phyloP scores from a whole-genome alignment of 2,888 invertebrate species.

The Drosophila maculinotata region DNA sequence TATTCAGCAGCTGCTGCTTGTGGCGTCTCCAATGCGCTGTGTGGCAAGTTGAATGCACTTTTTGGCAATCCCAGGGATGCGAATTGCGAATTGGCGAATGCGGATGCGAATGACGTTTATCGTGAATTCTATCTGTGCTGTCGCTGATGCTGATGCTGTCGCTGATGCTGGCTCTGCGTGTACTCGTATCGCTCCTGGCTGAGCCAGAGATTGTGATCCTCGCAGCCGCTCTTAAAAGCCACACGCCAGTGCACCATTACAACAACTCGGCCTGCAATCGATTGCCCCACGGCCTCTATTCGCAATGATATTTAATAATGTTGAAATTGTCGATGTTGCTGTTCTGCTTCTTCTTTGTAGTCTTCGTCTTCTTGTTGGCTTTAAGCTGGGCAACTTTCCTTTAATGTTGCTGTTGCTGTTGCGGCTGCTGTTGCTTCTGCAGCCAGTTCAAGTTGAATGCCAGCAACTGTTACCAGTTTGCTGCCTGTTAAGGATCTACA shows the following conservation, averaged over 20 bases:
- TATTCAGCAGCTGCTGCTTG: constrained; percentile 8
- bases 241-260: constrained; percentile 62
- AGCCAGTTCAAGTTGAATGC: constrained; percentile 22
- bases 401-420: no score
- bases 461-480: constrained; percentile 23
- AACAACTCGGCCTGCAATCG: constrained; percentile 48
- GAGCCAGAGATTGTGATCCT: constrained; percentile 48
- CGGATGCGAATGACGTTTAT: background rate
- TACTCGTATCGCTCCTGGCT: constrained; percentile 65
- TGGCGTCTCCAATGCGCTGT: constrained; percentile 13
- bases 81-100: constrained; percentile 2
- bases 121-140: constrained; percentile 7
- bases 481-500: constrained; percentile 33
- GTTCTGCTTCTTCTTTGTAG: background rate
- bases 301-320: constrained; percentile 7
- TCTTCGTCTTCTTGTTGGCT: background rate
- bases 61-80: constrained; percentile 16
- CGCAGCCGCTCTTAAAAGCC: constrained; percentile 50
- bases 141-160: background rate
- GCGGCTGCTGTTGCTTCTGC: no score
- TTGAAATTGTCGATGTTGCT: constrained; percentile 3
- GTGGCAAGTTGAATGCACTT: constrained; percentile 70
- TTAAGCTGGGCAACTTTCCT: constrained; percentile 12
- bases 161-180: constrained; percentile 54
- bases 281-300: constrained; percentile 1